These are phyloP conservation scores for Cylindroiulus punctatus DNA, from an alignment of 2,888 invertebrate species.

Conservation along the genomic window DNA sequence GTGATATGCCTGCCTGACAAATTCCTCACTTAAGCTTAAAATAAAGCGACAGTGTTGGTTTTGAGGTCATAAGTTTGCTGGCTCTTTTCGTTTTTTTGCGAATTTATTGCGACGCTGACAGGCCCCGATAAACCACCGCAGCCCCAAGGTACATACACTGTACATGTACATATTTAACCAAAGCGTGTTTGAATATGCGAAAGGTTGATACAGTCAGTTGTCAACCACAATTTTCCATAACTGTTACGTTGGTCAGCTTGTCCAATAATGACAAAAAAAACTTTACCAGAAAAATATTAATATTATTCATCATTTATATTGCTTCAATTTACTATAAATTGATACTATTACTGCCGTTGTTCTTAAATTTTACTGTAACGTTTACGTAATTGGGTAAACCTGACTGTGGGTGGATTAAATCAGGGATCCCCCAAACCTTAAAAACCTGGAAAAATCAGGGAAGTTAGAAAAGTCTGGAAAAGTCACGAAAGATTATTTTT, in stretches of 20 bases:
- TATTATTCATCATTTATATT: no score
- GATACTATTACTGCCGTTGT: no score
- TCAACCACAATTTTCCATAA: background rate
- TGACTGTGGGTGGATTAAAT: no score
- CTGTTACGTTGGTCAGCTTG: background rate
- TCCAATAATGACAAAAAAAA: no score
- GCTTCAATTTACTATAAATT: no score
- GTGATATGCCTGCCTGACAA: background rate
- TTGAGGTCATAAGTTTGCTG: background rate
- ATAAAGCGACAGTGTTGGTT: constrained; percentile 25
- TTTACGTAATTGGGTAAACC: no score
- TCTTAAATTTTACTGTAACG: no score
- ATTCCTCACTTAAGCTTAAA: constrained; percentile 36
- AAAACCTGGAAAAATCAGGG: no score
- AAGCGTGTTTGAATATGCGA: background rate
- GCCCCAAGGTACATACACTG: background rate
- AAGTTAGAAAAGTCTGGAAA: no score
- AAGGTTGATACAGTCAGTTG: background rate
- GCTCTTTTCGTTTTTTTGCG: background rate
- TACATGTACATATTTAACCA: background rate
- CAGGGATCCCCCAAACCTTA: no score
- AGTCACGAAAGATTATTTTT: no score
- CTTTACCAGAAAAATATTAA: no score
- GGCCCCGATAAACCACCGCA: constrained; percentile 1
- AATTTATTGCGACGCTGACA: constrained; percentile 2